A percentile compares a stretch with the other conserved stretches of the same genome.
Evolutionary conservation across 2,797 vertebrate species (phyloP).

Genomic region (Chloroceryle amazona): DNA sequence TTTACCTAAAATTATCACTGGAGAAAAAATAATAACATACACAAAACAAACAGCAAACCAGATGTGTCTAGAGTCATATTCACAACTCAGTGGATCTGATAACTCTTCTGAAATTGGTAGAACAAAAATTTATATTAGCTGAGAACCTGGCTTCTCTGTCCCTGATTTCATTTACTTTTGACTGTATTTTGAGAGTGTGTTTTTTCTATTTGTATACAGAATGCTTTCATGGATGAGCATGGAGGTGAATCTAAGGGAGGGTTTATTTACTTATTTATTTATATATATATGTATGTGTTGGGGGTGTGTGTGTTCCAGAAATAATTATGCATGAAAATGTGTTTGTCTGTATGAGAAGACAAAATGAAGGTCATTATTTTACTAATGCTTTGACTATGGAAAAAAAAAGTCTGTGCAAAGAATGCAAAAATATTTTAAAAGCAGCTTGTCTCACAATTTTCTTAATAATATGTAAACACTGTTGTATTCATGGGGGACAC

Average conservation of each 20-base stretch:
- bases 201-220: not conserved
- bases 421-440: not conserved
- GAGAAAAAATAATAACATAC: not conserved
- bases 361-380: not conserved
- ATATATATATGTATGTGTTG: rapidly evolving
- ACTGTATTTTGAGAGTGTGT: not conserved
- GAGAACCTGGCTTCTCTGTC: not conserved
- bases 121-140: not conserved
- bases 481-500: not conserved
- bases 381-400: not conserved
- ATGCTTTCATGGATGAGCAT: not conserved
- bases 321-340: not conserved
- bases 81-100: not conserved
- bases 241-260: not conserved
- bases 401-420: not conserved
- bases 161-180: not conserved
- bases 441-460: not conserved
- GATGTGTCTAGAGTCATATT: not conserved
- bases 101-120: not conserved
- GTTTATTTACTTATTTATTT: not conserved
- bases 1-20: not conserved
- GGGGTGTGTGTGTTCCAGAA: rapidly evolving
- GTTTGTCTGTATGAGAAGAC: not conserved
- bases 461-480: not conserved
- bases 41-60: not conserved